Percentiles rank a stretch among this genome's conserved stretches.
These are phyloP conservation scores for Trochalopteron elliotii DNA, from an alignment of 2,113 vertebrate species.

Conservation along the genomic window DNA sequence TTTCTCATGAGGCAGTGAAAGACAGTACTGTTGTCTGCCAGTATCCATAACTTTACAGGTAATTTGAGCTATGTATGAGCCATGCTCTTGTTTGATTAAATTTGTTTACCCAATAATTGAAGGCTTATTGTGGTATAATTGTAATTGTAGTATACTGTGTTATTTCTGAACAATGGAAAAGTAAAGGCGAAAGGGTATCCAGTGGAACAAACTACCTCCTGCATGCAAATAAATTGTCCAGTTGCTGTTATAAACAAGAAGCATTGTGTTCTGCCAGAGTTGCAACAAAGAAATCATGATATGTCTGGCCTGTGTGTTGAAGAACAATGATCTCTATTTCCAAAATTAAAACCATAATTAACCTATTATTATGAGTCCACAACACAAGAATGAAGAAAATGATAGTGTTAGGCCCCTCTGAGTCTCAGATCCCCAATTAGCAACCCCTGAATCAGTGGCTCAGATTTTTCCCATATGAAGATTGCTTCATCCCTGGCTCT, in stretches of 20 bases:
- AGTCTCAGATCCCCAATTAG: background rate
- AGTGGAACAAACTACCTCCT: background rate
- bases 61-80: constrained; percentile 4
- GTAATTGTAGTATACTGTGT: background rate
- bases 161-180: constrained; percentile 40
- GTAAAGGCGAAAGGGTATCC: constrained; percentile 19
- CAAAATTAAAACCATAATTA: constrained; percentile 52
- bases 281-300: constrained; percentile 52
- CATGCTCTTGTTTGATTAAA: constrained; percentile 23
- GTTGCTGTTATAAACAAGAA: constrained; percentile 28
- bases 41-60: background rate
- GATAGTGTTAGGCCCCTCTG: constrained; percentile 6
- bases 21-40: background rate
- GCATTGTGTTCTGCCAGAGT: constrained; percentile 28
- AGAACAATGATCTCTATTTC: constrained; percentile 28
- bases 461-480: background rate
- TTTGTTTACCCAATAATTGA: constrained; percentile 1
- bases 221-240: constrained; percentile 14
- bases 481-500: background rate
- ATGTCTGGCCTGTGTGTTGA: constrained; percentile 6
- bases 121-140: background rate
- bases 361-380: constrained; percentile 25
- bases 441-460: background rate
- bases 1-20: constrained; percentile 7
- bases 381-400: constrained; percentile 44